phyloP scores from a whole-genome alignment of 2,113 vertebrate genomes.

The Serilophus lunatus region DNA sequence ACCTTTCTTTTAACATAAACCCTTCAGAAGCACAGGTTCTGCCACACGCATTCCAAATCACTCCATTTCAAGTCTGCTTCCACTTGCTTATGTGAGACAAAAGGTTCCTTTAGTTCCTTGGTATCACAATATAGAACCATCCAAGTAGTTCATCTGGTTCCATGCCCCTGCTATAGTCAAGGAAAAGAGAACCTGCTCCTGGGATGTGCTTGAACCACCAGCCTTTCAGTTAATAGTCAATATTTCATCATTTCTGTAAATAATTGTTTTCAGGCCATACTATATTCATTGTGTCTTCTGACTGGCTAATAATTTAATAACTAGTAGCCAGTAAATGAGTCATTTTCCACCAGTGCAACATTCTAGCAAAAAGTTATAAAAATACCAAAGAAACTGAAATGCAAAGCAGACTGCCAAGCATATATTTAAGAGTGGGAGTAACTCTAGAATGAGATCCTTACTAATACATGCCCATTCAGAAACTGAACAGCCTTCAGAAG shows the following conservation, averaged over 20 bases:
- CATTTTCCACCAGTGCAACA: neutral
- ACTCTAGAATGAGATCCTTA: neutral
- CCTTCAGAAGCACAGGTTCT: neutral
- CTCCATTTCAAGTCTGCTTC: neutral
- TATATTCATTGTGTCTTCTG: neutral
- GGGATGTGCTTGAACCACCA: conserved; percentile 76
- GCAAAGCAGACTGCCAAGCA: neutral
- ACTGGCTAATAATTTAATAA: neutral
- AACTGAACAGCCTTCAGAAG: neutral
- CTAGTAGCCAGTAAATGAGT: neutral
- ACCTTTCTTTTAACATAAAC: neutral
- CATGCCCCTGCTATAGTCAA: fast-evolving
- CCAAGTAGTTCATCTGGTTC: fast-evolving
- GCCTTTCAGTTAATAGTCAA: conserved; percentile 70
- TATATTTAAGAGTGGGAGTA: neutral
- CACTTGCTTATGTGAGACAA: neutral
- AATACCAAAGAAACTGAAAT: conserved; percentile 26
- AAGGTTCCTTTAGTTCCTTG: neutral
- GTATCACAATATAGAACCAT: neutral
- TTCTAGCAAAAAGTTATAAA: neutral
- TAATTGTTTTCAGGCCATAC: conserved; percentile 1
- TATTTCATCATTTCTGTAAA: neutral
- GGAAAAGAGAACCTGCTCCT: neutral
- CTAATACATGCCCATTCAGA: neutral
- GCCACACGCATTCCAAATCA: neutral